Conservation (phyloP, 1,140 invertebrate genomes). For the Vollenhovia emeryi region DNA sequence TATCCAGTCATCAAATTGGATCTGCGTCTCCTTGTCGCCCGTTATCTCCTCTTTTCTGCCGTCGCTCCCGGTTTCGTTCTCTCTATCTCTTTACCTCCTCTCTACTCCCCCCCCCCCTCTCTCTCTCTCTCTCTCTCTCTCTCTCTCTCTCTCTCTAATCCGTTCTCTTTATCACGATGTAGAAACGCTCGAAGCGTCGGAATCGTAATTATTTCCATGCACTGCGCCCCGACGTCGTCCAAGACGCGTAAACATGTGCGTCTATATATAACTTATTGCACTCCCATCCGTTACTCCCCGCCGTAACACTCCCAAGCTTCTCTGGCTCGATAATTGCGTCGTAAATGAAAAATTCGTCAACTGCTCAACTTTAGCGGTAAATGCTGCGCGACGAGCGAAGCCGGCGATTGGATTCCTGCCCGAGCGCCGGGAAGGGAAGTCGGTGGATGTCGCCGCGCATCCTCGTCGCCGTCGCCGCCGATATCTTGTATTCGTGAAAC, state of each 20-base stretch:
- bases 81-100: conserved; percentile 23
- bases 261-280: conserved; percentile 17
- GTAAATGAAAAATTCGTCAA: conserved; percentile 16
- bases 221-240: conserved; percentile 5
- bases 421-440: no score
- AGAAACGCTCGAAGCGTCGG: conserved; percentile 20
- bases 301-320: neutral
- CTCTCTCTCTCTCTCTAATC: conserved; percentile 15
- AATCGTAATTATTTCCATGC: conserved; percentile 51
- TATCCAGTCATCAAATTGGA: conserved; percentile 82
- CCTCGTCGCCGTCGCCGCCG: neutral
- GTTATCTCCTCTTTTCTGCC: conserved; percentile 54
- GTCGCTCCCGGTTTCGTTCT: conserved; percentile 36
- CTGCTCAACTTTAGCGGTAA: neutral
- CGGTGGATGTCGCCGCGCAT: neutral
- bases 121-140: conserved; percentile 35
- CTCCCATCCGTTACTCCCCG: neutral
- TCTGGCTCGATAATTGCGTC: neutral
- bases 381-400: neutral
- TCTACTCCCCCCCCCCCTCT: no score
- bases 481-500: conserved; percentile 41
- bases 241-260: conserved; percentile 24
- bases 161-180: conserved; percentile 31
- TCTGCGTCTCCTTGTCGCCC: conserved; percentile 63
- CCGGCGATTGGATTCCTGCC: neutral